phyloP scores from a whole-genome alignment of 1,140 invertebrate species.

The Acromyrmex charruanus region DNA sequence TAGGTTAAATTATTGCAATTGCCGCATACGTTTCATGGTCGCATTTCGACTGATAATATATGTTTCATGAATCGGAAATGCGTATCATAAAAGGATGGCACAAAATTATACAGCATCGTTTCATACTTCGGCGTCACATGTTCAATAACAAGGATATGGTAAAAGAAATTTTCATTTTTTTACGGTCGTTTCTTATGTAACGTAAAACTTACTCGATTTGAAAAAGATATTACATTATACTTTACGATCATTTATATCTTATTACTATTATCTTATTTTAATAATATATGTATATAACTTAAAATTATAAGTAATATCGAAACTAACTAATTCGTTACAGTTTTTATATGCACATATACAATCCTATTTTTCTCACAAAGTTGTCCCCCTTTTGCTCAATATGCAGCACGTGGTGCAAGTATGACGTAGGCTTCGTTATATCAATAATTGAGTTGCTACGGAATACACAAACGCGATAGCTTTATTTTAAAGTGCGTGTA shows the following conservation, averaged over 20 bases:
- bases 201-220: not conserved
- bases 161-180: slow-evolving; percentile 8
- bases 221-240: not conserved
- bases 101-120: not conserved
- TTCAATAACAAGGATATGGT: not conserved
- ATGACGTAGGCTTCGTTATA: slow-evolving; percentile 52
- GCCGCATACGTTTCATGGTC: not conserved
- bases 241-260: no score
- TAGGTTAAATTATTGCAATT: slow-evolving; percentile 14
- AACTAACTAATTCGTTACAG: not conserved
- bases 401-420: slow-evolving; percentile 10
- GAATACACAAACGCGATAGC: slow-evolving; percentile 2
- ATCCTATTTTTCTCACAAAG: slow-evolving; percentile 28
- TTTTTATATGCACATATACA: slow-evolving; percentile 10
- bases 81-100: not conserved
- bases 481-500: slow-evolving; percentile 31
- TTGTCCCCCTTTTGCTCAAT: not conserved
- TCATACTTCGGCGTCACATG: not conserved
- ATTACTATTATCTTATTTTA: not conserved
- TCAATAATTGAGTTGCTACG: slow-evolving; percentile 69
- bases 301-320: not conserved
- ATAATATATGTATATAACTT: not conserved
- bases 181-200: not conserved
- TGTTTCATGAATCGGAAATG: not conserved
- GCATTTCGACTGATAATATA: not conserved